Base-by-base conservation (phyloP, 2,113 vertebrate genomes). In the Anas platyrhynchos region DNA sequence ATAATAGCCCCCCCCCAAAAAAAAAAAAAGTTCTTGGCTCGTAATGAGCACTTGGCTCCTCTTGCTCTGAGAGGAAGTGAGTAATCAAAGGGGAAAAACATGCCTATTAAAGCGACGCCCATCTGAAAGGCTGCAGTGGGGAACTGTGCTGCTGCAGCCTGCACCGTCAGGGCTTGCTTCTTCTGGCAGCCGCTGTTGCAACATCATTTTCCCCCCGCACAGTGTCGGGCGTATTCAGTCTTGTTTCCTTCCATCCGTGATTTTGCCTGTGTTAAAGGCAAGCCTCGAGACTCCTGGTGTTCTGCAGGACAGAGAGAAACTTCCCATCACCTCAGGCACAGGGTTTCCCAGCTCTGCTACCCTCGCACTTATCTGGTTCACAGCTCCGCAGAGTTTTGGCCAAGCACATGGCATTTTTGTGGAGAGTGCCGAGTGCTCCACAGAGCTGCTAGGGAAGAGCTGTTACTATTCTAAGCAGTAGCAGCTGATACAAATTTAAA, bases 61-160 rank as follows among this genome's bases (percentile, higher is more conserved):
- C 79, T 96, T 92, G 91, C 61, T 69, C 90, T 94, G 89, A 94
- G 72, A 93, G 95, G 91, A 84, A 94, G 89, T 95, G 94, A 97
- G 86, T 92, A 95, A 96, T 93, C 83, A 94, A 91, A 93, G 61
- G 75, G 86, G 61, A 76, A 96, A 91, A 85, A 93, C 66, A 92
- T 31, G 56, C 76, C 29, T 69, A 8, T 73, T 80, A 72, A 87
- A 88, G 78, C 55, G 73, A 93, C 43, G 17, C 73, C 88, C 58
- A 52, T 93, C 73, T 41, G 62, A 69, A 91, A 94, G 86, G 52
- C 81, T 88, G 0, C 29, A 25, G 26, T 68, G 62, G 48, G 21
- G 65, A 38, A 73, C 76, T 88, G 61, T 13, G 23, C 36, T 91
- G 88, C 96, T 91, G 88, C 96, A 93, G 95, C 48, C 69, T 61